These are phyloP conservation scores for Agrotis exclamationis DNA, from an alignment of 2,888 invertebrate species.

Conservation along the genomic window DNA sequence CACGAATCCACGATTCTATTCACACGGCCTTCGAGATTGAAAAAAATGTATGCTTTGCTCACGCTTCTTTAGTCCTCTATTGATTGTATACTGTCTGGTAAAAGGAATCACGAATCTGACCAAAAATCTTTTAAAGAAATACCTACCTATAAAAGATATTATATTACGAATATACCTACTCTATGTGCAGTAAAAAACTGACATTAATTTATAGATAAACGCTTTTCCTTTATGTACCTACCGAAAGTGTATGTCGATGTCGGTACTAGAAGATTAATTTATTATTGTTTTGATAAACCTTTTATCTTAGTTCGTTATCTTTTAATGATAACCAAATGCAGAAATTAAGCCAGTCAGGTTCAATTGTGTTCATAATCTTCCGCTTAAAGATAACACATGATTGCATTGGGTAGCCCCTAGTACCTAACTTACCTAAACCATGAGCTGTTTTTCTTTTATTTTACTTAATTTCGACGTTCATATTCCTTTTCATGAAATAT, in stretches of 20 bases:
- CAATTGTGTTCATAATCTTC: constrained; percentile 23
- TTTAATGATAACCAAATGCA: constrained; percentile 12
- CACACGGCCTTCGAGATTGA: constrained; percentile 51
- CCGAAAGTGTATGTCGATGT: no score
- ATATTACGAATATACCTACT: no score
- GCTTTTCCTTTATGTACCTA: no score
- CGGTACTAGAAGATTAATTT: constrained; percentile 1
- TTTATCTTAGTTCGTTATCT: constrained; percentile 22
- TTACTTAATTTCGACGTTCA: no score
- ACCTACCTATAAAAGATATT: constrained; percentile 6
- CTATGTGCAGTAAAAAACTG: no score
- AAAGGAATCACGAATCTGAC: constrained; percentile 21
- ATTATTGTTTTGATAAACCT: constrained; percentile 30
- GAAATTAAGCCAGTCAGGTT: constrained; percentile 32
- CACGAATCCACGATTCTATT: constrained; percentile 29
- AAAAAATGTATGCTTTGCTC: constrained; percentile 40
- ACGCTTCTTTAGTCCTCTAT: constrained; percentile 36
- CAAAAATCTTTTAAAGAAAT: constrained; percentile 1
- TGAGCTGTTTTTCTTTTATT: no score
- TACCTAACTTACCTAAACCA: no score
- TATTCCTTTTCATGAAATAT: neutral
- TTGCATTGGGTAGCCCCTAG: neutral
- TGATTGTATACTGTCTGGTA: constrained; percentile 18
- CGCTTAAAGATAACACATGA: constrained; percentile 5
- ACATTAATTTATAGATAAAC: no score